Evolutionary conservation across 2,113 vertebrate species (phyloP).

Genomic region (Poeciliopsis prolifica): DNA sequence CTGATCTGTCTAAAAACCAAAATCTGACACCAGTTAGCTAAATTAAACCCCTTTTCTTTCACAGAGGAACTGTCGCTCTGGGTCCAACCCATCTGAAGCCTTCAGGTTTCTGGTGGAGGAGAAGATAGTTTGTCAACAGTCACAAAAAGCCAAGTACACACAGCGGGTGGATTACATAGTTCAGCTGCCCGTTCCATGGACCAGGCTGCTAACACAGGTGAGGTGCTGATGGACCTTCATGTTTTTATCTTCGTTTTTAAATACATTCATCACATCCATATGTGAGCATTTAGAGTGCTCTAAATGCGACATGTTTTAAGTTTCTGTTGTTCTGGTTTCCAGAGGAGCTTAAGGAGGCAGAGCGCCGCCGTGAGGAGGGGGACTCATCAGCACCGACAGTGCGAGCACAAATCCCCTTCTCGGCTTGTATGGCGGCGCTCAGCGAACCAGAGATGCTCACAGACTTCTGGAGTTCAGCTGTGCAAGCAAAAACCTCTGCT

Average conservation of each 20-base stretch:
- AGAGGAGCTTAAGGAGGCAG: conserved; percentile 95
- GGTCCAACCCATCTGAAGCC: conserved; percentile 93
- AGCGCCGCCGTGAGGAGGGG: conserved; percentile 89
- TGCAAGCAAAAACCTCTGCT: conserved; percentile 95
- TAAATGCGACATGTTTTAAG: background rate
- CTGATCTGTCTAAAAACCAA: too few species aligned
- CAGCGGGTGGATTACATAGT: conserved; percentile 97
- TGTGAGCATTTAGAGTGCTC: background rate
- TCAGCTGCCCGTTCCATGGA: conserved; percentile 97
- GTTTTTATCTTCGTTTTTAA: background rate
- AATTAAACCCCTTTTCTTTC: background rate
- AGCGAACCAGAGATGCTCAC: conserved; percentile 94
- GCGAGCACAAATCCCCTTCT: conserved; percentile 95
- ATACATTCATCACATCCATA: background rate
- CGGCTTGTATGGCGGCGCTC: conserved; percentile 92
- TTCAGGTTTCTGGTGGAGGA: conserved; percentile 98
- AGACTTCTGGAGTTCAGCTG: conserved; percentile 98
- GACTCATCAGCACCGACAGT: conserved; percentile 87
- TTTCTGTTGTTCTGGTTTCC: conserved; percentile 3
- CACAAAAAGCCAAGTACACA: conserved; percentile 97
- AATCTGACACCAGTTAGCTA: too few species aligned
- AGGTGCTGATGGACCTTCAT: background rate
- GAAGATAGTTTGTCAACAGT: conserved; percentile 95
- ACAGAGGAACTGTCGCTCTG: conserved; percentile 96
- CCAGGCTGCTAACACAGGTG: conserved; percentile 95